Conservation (phyloP, 1,140 invertebrate genomes). For the Drosophila asahinai region DNA sequence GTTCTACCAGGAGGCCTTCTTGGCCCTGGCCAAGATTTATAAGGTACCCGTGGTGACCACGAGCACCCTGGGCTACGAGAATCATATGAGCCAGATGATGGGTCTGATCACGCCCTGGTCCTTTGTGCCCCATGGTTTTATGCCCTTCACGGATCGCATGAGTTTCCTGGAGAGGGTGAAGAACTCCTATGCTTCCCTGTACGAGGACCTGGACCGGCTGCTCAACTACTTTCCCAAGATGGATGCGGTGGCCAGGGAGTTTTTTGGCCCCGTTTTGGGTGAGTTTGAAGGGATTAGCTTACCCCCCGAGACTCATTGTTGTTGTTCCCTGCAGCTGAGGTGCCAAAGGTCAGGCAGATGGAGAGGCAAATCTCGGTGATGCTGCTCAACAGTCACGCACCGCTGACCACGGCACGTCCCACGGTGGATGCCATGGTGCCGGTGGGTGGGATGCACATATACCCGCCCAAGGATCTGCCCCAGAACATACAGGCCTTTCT, state of each 20-base stretch:
- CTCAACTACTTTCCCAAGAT: conserved; percentile 75
- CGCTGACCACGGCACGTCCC: conserved; percentile 73
- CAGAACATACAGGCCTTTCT: conserved; percentile 83
- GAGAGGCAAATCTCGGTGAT: conserved; percentile 85
- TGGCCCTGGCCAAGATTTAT: conserved; percentile 82
- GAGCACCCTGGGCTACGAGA: conserved; percentile 73
- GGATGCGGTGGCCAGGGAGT: conserved; percentile 75
- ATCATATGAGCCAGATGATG: conserved; percentile 82
- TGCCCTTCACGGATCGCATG: conserved; percentile 80
- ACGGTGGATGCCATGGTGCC: conserved; percentile 70
- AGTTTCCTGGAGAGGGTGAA: conserved; percentile 84
- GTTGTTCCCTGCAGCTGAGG: conserved; percentile 54
- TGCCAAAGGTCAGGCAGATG: conserved; percentile 85
- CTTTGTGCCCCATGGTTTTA: conserved; percentile 78
- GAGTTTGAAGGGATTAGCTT: conserved; percentile 9
- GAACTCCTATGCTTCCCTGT: conserved; percentile 62
- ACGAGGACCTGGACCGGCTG: conserved; percentile 63
- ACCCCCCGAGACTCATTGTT: background rate
- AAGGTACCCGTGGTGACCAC: conserved; percentile 80
- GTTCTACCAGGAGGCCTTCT: conserved; percentile 84
- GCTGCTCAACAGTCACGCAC: conserved; percentile 81
- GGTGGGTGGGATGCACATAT: conserved; percentile 84
- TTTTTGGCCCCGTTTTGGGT: conserved; percentile 78
- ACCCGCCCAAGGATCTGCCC: conserved; percentile 78
- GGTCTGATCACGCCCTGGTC: conserved; percentile 81